Evolutionary conservation across 2,888 invertebrate genomes (phyloP).

Genomic region (Scrobipalpa costella): DNA sequence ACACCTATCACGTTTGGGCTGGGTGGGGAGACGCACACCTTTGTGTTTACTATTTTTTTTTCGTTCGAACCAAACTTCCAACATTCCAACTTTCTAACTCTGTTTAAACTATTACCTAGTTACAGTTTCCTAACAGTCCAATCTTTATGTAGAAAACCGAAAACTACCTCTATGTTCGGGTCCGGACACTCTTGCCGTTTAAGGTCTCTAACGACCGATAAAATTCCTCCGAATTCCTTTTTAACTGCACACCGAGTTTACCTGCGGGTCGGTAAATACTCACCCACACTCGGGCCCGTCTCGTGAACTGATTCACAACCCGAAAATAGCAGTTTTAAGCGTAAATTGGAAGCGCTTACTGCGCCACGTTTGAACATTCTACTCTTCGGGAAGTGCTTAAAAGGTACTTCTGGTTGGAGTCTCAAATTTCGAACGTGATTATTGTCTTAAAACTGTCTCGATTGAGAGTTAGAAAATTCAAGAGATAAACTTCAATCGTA

Average conservation of each 20-base stretch:
- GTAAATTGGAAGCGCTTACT: constrained; percentile 20
- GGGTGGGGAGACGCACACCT: no score
- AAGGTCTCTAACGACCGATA: constrained; percentile 77
- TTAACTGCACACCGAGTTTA: constrained; percentile 73
- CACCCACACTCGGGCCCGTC: constrained; percentile 64
- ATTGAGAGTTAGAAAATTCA: not conserved
- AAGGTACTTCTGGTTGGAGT: not conserved
- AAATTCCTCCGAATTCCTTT: constrained; percentile 72
- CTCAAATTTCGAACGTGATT: not conserved
- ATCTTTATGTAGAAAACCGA: constrained; percentile 1
- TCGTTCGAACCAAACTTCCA: no score
- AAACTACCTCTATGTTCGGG: constrained; percentile 26
- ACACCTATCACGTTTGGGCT: no score
- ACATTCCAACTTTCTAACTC: not conserved
- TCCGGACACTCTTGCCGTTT: constrained; percentile 54
- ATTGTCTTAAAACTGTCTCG: constrained; percentile 4
- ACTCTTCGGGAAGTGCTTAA: constrained; percentile 3
- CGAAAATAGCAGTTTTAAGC: constrained; percentile 53
- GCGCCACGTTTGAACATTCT: constrained; percentile 12
- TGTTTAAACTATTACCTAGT: not conserved
- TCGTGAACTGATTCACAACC: constrained; percentile 67
- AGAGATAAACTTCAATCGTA: not conserved
- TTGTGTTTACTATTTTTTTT: no score
- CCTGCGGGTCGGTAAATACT: constrained; percentile 77
- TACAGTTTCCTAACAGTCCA: not conserved